These are phyloP conservation scores for Benthosema pterotum DNA, from an alignment of 2,797 vertebrate species.

Conservation along the genomic window DNA sequence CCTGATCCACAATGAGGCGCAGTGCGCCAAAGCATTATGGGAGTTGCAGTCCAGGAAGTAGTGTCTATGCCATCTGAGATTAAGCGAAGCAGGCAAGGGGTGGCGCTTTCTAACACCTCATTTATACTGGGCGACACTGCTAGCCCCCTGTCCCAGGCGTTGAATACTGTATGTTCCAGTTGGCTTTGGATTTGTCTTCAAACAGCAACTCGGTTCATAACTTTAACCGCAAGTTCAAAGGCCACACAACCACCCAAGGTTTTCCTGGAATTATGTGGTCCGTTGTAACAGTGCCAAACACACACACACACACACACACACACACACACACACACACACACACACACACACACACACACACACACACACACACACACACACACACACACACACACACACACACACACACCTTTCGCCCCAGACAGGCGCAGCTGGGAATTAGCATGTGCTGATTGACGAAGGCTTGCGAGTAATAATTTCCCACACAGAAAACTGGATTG, in stretches of 20 bases:
- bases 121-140: no score
- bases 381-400: conserved; percentile 26
- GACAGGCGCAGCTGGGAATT: conserved; percentile 37
- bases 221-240: conserved; percentile 44
- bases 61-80: no score
- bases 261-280: conserved; percentile 13
- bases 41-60: no score
- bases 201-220: conserved; percentile 28
- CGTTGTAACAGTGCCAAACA: neutral
- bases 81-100: no score
- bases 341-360: conserved; percentile 4
- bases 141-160: no score
- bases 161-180: neutral
- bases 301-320: neutral
- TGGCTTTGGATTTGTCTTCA: conserved; percentile 24
- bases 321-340: conserved; percentile 3
- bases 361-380: conserved; percentile 25
- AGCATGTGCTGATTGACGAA: conserved; percentile 52
- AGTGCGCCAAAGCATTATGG: no score
- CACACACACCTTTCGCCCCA: conserved; percentile 28
- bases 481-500: conserved; percentile 2
- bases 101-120: no score
- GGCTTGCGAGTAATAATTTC: conserved; percentile 46
- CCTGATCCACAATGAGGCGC: no score
- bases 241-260: conserved; percentile 32